Evolutionary conservation across 2,888 invertebrate species (phyloP), one percentile per base, ranked within the genome.

Genomic region (Calameuta filiformis): DNA sequence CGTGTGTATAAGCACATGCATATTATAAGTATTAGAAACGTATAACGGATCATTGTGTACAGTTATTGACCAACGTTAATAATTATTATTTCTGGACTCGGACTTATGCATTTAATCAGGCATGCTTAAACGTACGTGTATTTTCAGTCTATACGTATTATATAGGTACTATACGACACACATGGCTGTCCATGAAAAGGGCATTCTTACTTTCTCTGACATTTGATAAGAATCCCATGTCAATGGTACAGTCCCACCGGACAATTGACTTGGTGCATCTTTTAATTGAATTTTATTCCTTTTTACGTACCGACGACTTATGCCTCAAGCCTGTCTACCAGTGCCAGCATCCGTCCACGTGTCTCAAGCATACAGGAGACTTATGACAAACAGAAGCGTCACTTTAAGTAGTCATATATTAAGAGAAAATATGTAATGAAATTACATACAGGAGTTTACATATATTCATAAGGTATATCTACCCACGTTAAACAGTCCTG

Each of bases 1-100:
- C 1, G 2, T 1, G 2, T 9, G 2, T 23, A 23, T 0, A 15
- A 9, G 9, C 4, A 4, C 23, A 2, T 56, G 2, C 23, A 0
- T 2, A 23, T 56, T 23, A 9, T 23, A 23, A 56, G 56, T 56
- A 56, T 56, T 23, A 9, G 56, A 56, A 56, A 56, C 56, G 40
- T 40, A 56, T 56, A 56, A 56, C 56, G 56, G 56, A 56, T 9
- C 56, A 23, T 2, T 56, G 1, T 23, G 23, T 15, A 56, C 56
- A 56, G 56, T 56, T 56, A 23, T 56, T 23, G 56, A 56, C 9
- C 56, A 56, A 56, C 23, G 9, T 56, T 23, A 56, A 56, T 56
- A 9, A 56, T 56, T 56, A 56, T 56, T 56, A 56, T 23, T 9
- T 56, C 56, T 56, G 2, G 23, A 9, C 23, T 12, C 12, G 12